Conservation (phyloP, 2,888 invertebrate genomes). For the Pantelozetes paolii region DNA sequence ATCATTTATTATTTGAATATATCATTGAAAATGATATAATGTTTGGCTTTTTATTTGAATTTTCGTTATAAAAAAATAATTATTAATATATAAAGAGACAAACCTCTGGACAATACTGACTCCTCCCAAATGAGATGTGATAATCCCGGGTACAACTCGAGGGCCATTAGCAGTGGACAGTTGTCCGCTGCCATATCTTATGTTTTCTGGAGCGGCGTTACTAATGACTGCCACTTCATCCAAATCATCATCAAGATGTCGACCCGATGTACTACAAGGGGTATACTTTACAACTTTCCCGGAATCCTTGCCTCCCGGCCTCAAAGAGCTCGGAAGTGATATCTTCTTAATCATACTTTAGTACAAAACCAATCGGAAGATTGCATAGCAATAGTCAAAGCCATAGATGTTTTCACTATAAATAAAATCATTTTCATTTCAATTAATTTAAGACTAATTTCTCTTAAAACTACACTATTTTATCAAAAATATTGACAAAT, state of each 20-base stretch:
- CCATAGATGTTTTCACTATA: not conserved
- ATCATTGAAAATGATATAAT: too few relatives aligned
- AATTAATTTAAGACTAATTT: too few relatives aligned
- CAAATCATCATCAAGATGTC: constrained; percentile 50
- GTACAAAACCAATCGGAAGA: not conserved
- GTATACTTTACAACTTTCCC: constrained; percentile 52
- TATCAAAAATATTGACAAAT: too few relatives aligned
- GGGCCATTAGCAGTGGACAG: constrained; percentile 61
- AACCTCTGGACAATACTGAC: constrained; percentile 32
- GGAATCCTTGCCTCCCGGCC: constrained; percentile 44
- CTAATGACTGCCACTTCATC: constrained; percentile 61
- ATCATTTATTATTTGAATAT: too few relatives aligned
- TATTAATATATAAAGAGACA: not conserved
- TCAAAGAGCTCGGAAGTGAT: constrained; percentile 36
- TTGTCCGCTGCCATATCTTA: constrained; percentile 59
- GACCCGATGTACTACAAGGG: constrained; percentile 51
- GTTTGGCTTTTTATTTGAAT: too few relatives aligned
- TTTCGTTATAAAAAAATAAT: too few relatives aligned
- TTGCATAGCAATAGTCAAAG: constrained; percentile 17
- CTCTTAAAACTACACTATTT: too few relatives aligned
- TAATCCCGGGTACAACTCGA: constrained; percentile 58
- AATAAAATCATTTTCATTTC: too few relatives aligned
- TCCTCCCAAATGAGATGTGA: constrained; percentile 42
- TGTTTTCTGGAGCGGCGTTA: constrained; percentile 58
- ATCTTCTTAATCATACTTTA: constrained; percentile 41